These are phyloP conservation scores for Psilopogon haemacephalus DNA, from an alignment of 2,113 vertebrate genomes.

Conservation along the genomic window DNA sequence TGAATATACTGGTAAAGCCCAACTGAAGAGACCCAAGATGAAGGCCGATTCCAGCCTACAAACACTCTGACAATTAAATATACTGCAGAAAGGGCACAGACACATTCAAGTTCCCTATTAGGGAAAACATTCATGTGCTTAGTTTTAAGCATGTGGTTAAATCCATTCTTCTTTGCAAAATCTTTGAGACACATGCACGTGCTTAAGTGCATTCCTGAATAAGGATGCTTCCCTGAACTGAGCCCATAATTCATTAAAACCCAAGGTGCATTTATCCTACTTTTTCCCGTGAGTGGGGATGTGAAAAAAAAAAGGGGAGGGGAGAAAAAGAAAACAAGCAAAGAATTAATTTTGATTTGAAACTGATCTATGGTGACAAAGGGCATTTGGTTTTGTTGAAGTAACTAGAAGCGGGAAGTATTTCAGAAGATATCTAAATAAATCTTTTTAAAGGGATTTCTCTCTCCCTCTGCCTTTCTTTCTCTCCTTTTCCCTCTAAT, in stretches of 20 bases:
- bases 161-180: slow-evolving; percentile 58
- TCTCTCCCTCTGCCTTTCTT: background rate
- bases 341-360: slow-evolving; percentile 59
- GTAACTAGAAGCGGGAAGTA: slow-evolving; percentile 52
- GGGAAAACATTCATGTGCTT: slow-evolving; percentile 49
- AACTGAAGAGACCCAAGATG: background rate
- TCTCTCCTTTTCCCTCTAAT: slow-evolving; percentile 58
- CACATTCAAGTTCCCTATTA: slow-evolving; percentile 16
- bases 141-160: slow-evolving; percentile 61
- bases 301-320: background rate
- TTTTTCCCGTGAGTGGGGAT: slow-evolving; percentile 6
- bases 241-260: slow-evolving; percentile 58
- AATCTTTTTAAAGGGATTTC: slow-evolving; percentile 56
- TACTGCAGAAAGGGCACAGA: background rate
- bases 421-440: slow-evolving; percentile 67
- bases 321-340: slow-evolving; percentile 18
- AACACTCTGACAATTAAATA: slow-evolving; percentile 26
- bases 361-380: slow-evolving; percentile 58
- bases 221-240: slow-evolving; percentile 62
- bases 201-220: slow-evolving; percentile 57
- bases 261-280: slow-evolving; percentile 55
- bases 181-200: slow-evolving; percentile 48
- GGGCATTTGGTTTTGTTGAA: slow-evolving; percentile 60
- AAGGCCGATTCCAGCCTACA: background rate
- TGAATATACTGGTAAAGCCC: background rate